Evolutionary conservation across 2,797 vertebrate genomes (phyloP), one percentile per base, ranked within the genome.

Genomic region (Schizopygopsis pylzovi): DNA sequence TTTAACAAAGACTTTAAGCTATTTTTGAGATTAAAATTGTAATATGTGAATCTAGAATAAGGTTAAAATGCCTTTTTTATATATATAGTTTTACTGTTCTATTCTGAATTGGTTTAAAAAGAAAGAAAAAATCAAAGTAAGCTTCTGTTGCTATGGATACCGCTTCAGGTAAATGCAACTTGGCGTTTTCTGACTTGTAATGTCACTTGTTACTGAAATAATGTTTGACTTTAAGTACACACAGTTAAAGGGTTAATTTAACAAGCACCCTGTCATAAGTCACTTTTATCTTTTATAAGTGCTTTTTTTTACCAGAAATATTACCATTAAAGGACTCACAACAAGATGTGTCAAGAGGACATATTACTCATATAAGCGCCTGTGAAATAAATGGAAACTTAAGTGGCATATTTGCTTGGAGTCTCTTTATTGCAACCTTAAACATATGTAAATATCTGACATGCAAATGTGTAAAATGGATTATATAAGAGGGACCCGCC

Each of bases 221-320:
- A 15, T 65, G 63, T 37, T 41, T 41, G 4, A 41, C 20, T 11
- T 20, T 49, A 20, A 49, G 49, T 25, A 49, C 45, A 73, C 22
- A 28, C 15, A 18, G 4, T 25, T 73, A 37, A 54, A 54, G 5
- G 5, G 70, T 68, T 85, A 54, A 68, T 56, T 77, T 76, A 85
- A 79, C 73, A 65, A 83, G 56, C 41, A 22, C 43, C 49, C n/a
- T 22, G 54, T 16, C 65, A 79, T 5, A 81, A 68, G 54, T 54
- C 9, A 25, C 45, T 83, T n/a, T 22, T 5, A 37, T 20, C 37
- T n/a, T n/a, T n/a, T n/a, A n/a, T n/a, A n/a, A 41, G 11, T 39
- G 3, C 37, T 61, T 41, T 13, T 16, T 15, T 43, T 2, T 10
- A 2, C 4, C 4, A 41, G 6, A 43, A 56, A 39, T 39, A 49